Conservation (phyloP, 2,113 vertebrate genomes). For the Aegotheles bennettii region DNA sequence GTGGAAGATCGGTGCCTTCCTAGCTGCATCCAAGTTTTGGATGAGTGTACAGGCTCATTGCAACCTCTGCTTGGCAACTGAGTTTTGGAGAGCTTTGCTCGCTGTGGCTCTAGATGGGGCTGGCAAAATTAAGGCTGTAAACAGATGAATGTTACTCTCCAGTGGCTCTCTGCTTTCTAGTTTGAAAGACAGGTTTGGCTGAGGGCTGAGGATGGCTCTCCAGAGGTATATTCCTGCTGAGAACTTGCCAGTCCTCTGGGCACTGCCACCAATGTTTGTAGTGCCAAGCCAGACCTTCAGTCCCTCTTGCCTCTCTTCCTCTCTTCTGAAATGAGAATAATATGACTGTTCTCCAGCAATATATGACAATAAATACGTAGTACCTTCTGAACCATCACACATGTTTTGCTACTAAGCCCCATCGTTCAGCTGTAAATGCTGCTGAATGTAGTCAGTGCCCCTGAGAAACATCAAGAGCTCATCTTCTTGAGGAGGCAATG, state of each 20-base stretch:
- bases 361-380: background rate
- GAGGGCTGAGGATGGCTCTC: background rate
- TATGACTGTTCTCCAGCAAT: background rate
- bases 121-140: background rate
- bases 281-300: background rate
- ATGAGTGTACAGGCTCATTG: background rate
- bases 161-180: background rate
- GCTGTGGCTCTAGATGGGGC: background rate
- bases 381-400: background rate
- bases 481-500: background rate
- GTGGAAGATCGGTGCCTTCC: accelerated
- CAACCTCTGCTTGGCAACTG: background rate
- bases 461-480: background rate
- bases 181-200: background rate
- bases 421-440: accelerated
- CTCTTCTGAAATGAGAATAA: background rate
- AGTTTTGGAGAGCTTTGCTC: background rate
- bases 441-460: background rate
- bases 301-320: background rate
- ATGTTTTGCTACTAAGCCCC: background rate
- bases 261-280: background rate
- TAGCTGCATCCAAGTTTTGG: background rate
- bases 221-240: background rate
- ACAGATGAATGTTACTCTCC: background rate
- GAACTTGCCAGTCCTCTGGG: background rate